Evolutionary conservation across 2,113 vertebrate species (phyloP).

Genomic region (Etheostoma spectabile): DNA sequence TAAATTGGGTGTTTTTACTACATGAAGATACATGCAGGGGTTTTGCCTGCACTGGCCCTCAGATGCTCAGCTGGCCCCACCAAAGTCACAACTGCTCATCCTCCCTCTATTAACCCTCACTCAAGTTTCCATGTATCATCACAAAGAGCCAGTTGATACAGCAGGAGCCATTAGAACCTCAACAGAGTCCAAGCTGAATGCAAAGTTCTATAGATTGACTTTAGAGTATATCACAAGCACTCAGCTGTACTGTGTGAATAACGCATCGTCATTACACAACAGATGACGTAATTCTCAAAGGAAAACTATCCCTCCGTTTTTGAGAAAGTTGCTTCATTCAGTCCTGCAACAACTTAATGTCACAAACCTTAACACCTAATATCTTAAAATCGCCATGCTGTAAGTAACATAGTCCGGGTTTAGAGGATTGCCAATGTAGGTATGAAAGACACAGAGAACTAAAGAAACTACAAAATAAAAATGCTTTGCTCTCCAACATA

Average conservation of each 20-base stretch:
- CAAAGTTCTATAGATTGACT: background rate
- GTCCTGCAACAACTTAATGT: background rate
- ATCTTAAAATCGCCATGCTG: background rate
- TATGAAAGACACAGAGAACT: background rate
- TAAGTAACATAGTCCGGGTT: background rate
- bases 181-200: background rate
- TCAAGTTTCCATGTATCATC: background rate
- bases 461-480: background rate
- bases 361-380: background rate
- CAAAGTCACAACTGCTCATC: conserved; percentile 16
- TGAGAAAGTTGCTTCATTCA: background rate
- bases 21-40: conserved; percentile 53
- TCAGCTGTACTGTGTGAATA: background rate
- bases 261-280: background rate
- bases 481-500: conserved; percentile 1
- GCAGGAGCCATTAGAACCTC: background rate
- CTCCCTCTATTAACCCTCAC: background rate
- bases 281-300: background rate
- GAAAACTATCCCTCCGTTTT: background rate
- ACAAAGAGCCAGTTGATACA: background rate
- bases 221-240: background rate
- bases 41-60: conserved; percentile 55
- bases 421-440: background rate
- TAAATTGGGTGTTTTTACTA: conserved; percentile 59
- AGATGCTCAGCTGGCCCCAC: conserved; percentile 44